Percentiles rank a stretch among this genome's conserved stretches.
Evolutionary conservation across 2,888 invertebrate species (phyloP).

Genomic region (Watsonalla binaria): DNA sequence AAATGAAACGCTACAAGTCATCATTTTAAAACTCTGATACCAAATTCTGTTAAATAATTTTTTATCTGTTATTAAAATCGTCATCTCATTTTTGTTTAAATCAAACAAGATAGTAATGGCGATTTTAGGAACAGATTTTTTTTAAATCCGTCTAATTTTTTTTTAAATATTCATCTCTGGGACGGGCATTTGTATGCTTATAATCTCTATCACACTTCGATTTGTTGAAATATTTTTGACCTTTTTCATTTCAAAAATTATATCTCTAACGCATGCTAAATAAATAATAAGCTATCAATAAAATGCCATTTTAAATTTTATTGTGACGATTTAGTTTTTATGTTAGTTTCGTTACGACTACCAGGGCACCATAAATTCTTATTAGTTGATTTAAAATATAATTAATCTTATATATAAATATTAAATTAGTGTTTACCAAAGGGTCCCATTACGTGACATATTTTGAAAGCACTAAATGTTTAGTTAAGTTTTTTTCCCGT

Average conservation of each 20-base stretch:
- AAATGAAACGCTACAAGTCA: slow-evolving; percentile 27
- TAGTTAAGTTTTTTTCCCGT: slow-evolving; percentile 1
- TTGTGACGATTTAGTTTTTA: slow-evolving; percentile 16
- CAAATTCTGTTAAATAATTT: background rate
- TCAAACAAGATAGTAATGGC: background rate
- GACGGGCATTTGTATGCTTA: slow-evolving; percentile 56
- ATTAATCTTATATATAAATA: background rate
- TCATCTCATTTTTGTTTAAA: background rate
- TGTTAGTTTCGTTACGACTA: slow-evolving; percentile 10
- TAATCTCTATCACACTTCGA: slow-evolving; percentile 47
- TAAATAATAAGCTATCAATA: slow-evolving; percentile 64
- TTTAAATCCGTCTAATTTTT: slow-evolving; percentile 26
- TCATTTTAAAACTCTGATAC: slow-evolving; percentile 15
- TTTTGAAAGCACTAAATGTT: background rate
- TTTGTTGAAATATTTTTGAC: slow-evolving; percentile 40
- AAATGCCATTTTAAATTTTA: slow-evolving; percentile 41
- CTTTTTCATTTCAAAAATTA: slow-evolving; percentile 40
- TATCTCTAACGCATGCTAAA: slow-evolving; percentile 65
- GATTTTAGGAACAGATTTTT: background rate
- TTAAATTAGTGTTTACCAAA: background rate
- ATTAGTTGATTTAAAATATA: background rate
- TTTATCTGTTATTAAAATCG: background rate
- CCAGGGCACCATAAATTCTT: background rate
- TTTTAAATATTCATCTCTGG: slow-evolving; percentile 27
- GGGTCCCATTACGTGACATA: background rate